These are phyloP conservation scores for Cydia fagiglandana DNA, from an alignment of 1,140 invertebrate genomes.

Conservation along the genomic window DNA sequence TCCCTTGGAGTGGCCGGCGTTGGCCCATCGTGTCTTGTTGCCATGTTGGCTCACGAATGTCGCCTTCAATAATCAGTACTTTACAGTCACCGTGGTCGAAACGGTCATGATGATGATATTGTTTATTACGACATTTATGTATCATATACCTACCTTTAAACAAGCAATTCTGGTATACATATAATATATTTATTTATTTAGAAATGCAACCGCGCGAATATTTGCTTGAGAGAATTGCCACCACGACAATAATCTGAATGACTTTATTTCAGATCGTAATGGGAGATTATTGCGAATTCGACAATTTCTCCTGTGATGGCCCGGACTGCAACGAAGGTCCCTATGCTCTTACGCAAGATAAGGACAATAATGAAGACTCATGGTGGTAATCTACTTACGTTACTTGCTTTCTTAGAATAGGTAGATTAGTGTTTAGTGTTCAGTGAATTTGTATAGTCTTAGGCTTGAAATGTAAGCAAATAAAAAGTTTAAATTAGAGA, in stretches of 20 bases:
- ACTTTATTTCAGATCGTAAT: constrained; percentile 81
- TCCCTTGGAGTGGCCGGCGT: no score
- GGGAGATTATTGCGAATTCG: constrained; percentile 94
- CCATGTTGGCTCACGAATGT: no score
- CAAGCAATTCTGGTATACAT: no score
- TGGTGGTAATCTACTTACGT: not conserved
- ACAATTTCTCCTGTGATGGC: constrained; percentile 95
- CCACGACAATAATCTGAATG: not conserved
- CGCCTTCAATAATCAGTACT: no score
- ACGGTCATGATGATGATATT: no score
- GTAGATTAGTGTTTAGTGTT: not conserved
- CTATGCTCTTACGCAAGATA: constrained; percentile 45
- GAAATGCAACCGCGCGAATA: not conserved
- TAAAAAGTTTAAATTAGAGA: not conserved
- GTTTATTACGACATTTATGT: no score
- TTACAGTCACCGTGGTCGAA: no score
- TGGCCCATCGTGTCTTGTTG: no score
- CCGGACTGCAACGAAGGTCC: constrained; percentile 82
- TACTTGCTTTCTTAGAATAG: not conserved
- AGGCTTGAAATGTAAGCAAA: no score
- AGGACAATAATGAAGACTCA: not conserved
- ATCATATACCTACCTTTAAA: no score
- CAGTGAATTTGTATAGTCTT: not conserved
- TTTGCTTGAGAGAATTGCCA: no score
- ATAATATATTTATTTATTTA: no score